These are phyloP conservation scores for Platyrinchus mystaceus DNA, from an alignment of 2,797 vertebrate species.

Conservation along the genomic window DNA sequence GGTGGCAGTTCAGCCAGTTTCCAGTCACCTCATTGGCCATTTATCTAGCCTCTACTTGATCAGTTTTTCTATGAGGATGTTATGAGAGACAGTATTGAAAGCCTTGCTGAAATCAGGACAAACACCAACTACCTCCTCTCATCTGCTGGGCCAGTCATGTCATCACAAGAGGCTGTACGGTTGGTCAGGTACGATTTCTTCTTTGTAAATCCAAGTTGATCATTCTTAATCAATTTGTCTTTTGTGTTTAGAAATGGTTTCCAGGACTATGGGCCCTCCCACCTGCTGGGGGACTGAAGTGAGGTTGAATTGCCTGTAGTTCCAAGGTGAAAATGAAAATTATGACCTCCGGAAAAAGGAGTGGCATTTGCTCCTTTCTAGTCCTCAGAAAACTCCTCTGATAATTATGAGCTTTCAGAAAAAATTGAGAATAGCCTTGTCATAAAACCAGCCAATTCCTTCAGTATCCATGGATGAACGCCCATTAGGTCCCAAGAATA, in stretches of 20 bases:
- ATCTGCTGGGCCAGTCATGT: neutral
- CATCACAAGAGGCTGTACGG: neutral
- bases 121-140: neutral
- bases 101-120: neutral
- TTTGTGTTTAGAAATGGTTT: neutral
- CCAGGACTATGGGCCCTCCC: neutral
- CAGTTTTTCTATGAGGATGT: neutral
- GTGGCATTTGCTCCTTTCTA: neutral
- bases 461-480: neutral
- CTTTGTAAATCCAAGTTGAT: neutral
- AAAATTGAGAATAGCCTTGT: neutral
- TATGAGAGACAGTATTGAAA: neutral
- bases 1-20: neutral
- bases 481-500: neutral
- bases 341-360: neutral
- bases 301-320: neutral
- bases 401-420: neutral
- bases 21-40: neutral
- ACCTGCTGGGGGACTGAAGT: neutral
- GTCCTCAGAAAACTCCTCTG: neutral
- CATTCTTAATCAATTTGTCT: neutral
- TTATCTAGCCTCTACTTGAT: neutral
- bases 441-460: neutral
- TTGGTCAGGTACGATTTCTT: neutral
- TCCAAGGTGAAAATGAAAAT: neutral